These are phyloP conservation scores for Conomelus anceps DNA, from an alignment of 2,888 invertebrate species.

Conservation along the genomic window DNA sequence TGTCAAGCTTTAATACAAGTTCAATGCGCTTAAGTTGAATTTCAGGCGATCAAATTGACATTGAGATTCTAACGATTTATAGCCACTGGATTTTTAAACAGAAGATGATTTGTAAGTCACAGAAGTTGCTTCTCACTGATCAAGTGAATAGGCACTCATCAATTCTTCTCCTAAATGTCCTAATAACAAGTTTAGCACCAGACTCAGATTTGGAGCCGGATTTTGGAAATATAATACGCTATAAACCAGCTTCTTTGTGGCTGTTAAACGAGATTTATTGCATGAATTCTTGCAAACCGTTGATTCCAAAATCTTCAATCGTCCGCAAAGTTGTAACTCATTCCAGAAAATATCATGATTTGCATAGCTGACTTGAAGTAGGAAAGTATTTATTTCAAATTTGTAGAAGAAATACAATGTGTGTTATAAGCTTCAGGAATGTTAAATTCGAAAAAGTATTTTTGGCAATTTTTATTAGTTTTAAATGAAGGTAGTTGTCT, in stretches of 20 bases:
- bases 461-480: too few species aligned
- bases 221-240: neutral
- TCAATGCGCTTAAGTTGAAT: neutral
- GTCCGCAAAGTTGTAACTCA: neutral
- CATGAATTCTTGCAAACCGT: neutral
- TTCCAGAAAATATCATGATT: neutral
- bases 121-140: neutral
- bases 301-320: neutral
- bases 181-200: neutral
- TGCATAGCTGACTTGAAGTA: neutral
- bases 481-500: too few species aligned
- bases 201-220: neutral
- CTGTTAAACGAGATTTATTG: neutral
- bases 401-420: neutral
- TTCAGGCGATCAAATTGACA: neutral
- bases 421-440: too few species aligned
- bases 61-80: neutral
- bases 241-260: neutral
- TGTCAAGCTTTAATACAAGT: neutral
- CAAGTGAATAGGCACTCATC: neutral
- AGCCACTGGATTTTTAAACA: neutral
- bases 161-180: neutral
- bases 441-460: too few species aligned
- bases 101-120: neutral
- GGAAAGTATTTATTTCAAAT: neutral